Evolutionary conservation across 2,888 invertebrate genomes (phyloP), one percentile per base, ranked within the genome.

Genomic region (Cephus pygmeus): DNA sequence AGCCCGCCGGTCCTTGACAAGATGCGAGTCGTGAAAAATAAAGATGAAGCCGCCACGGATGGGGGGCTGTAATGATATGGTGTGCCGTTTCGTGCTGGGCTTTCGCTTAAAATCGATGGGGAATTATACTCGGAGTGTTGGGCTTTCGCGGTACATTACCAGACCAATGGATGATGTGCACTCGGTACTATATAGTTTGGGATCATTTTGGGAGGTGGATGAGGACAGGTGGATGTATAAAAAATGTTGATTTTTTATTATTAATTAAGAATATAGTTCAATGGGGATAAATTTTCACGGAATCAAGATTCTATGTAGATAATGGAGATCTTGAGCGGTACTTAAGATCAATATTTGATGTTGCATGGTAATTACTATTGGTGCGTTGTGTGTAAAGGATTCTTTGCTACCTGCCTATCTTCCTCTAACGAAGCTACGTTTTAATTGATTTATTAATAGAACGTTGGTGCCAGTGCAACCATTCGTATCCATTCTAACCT

Each of bases 31-130:
- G 80, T 77, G 83, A 80, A 77, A 77, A 78, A 77, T 79, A 79
- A 81, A 73, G 77, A 74, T 75, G 73, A 76, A 34, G 73, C 75
- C 68, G 76, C 34, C 69, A 69, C 73, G 40, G 34, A 56, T 71
- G 69, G 73, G 68, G 78, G 34, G 76, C 76, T 76, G 83, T 83
- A 86, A 84, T 84, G 82, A 85, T 81, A 83, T 81, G 82, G 81
- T 82, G 82, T 78, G 80, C 71, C 80, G 81, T 82, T 84, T 82
- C 79, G 79, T 80, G 80, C 80, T 69, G 76, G 83, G 77, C 80
- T 85, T 86, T 86, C 86, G 84, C 85, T 82, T 84, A 84, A 82
- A 84, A 83, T 85, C 83, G 83, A 81, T 82, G 80, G 75, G 76
- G 83, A 82, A 86, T 85, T 78, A 76, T 76, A 73, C 73, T 78